Evolutionary conservation across 2,797 vertebrate species (phyloP).

Genomic region (Anguilla anguilla): DNA sequence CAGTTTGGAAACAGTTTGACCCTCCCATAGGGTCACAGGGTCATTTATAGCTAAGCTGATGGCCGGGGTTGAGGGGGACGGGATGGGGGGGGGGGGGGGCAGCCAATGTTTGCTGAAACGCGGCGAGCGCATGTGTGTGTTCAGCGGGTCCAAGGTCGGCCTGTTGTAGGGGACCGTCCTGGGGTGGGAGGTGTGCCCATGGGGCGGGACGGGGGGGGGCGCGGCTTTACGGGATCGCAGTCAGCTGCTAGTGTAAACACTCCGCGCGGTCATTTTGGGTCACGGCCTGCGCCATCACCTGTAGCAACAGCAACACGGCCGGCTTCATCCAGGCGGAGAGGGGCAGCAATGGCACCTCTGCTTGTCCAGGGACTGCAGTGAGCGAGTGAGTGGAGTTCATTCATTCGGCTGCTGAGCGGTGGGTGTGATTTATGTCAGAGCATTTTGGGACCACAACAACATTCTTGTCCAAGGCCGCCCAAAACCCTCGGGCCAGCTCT

Average conservation of each 20-base stretch:
- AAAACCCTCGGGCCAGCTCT: not conserved
- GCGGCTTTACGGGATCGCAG: no score
- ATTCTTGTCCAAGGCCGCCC: not conserved
- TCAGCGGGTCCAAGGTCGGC: conserved; percentile 18
- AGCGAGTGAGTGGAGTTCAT: not conserved
- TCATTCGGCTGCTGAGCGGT: not conserved
- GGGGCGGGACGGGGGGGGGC: not conserved
- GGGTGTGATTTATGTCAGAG: not conserved
- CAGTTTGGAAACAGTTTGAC: conserved; percentile 41
- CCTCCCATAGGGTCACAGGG: conserved; percentile 31
- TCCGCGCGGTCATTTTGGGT: not conserved
- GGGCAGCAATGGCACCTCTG: no score
- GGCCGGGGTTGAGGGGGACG: conserved; percentile 31
- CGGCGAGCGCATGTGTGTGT: conserved; percentile 24
- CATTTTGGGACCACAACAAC: not conserved
- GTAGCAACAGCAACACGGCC: no score
- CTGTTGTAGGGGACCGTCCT: not conserved
- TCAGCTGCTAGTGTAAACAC: not conserved
- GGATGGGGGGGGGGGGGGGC: conserved; percentile 9
- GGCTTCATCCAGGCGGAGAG: no score
- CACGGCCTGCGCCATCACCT: no score
- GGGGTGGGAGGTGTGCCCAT: conserved; percentile 15
- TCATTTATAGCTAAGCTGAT: conserved; percentile 34
- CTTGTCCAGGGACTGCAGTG: not conserved
- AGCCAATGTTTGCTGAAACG: conserved; percentile 53